These are phyloP conservation scores for Cataglyphis livida DNA, from an alignment of 2,888 invertebrate species.

Conservation along the genomic window DNA sequence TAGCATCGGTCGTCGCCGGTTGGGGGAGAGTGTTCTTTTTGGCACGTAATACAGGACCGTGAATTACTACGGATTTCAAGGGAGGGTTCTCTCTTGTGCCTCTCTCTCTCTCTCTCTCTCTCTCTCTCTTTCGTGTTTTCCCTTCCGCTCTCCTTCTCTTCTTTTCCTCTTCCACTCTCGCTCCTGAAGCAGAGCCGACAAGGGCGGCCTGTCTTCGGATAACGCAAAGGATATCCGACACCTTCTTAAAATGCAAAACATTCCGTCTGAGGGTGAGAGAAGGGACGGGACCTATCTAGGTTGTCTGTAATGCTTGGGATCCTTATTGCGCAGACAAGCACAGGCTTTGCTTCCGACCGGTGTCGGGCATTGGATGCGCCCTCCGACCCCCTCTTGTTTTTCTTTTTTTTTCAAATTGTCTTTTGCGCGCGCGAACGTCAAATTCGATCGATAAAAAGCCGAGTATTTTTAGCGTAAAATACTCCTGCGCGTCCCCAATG, in stretches of 20 bases:
- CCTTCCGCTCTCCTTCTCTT: slow-evolving; percentile 53
- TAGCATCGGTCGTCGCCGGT: slow-evolving; percentile 36
- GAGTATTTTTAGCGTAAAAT: slow-evolving; percentile 2
- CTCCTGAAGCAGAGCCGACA: slow-evolving; percentile 56
- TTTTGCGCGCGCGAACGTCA: slow-evolving; percentile 45
- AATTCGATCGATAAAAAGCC: slow-evolving; percentile 41
- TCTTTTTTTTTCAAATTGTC: slow-evolving; percentile 44
- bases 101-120: slow-evolving; percentile 55
- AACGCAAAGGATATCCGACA: slow-evolving; percentile 81
- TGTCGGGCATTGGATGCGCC: slow-evolving; percentile 62
- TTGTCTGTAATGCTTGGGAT: slow-evolving; percentile 65
- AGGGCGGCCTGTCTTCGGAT: slow-evolving; percentile 74
- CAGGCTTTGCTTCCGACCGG: slow-evolving; percentile 70
- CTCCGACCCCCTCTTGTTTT: slow-evolving; percentile 19
- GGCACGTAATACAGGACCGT: slow-evolving; percentile 75
- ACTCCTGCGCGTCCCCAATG: background rate
- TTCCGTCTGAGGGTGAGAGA: slow-evolving; percentile 76
- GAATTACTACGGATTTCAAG: slow-evolving; percentile 79
- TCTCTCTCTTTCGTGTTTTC: slow-evolving; percentile 52
- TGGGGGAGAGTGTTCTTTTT: slow-evolving; percentile 59
- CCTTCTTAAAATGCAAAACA: slow-evolving; percentile 85
- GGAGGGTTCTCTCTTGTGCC: slow-evolving; percentile 61
- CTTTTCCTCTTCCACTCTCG: slow-evolving; percentile 38
- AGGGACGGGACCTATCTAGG: slow-evolving; percentile 64
- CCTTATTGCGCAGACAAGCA: slow-evolving; percentile 78